Evolutionary conservation across 2,888 invertebrate species (phyloP).

Genomic region (Limnephilus marmoratus): DNA sequence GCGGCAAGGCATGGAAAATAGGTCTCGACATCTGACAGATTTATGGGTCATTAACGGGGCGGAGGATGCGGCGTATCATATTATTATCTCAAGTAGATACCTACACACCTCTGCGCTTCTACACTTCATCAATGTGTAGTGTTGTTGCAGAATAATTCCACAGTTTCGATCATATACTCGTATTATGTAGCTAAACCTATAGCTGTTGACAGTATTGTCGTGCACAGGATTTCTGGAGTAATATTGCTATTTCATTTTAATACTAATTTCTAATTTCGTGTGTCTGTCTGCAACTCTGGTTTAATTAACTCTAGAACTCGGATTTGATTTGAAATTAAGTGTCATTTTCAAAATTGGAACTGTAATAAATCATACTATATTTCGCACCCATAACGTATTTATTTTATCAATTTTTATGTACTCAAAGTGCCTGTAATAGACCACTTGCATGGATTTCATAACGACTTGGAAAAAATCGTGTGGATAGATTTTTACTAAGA

Average conservation of each 20-base stretch:
- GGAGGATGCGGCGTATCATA: slow-evolving; percentile 28
- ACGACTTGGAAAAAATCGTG: too few species aligned
- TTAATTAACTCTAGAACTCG: too few species aligned
- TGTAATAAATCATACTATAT: too few species aligned
- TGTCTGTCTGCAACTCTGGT: too few species aligned
- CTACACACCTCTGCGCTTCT: neutral
- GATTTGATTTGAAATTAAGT: too few species aligned
- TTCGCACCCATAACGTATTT: too few species aligned
- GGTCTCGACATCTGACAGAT: slow-evolving; percentile 8
- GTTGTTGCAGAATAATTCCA: neutral
- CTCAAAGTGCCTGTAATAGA: too few species aligned
- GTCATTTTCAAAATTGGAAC: too few species aligned
- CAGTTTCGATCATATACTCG: neutral
- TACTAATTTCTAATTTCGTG: neutral
- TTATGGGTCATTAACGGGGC: slow-evolving; percentile 19
- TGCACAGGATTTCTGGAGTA: neutral
- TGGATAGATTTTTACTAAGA: too few species aligned
- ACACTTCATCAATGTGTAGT: neutral
- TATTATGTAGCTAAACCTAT: too few species aligned
- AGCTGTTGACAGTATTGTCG: neutral
- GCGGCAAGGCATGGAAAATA: neutral
- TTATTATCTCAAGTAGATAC: neutral
- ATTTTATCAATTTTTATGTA: too few species aligned
- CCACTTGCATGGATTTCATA: too few species aligned
- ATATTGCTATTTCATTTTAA: neutral